These are phyloP conservation scores for Pachliopta kotzebuea DNA, from an alignment of 2,888 invertebrate species.

Conservation along the genomic window DNA sequence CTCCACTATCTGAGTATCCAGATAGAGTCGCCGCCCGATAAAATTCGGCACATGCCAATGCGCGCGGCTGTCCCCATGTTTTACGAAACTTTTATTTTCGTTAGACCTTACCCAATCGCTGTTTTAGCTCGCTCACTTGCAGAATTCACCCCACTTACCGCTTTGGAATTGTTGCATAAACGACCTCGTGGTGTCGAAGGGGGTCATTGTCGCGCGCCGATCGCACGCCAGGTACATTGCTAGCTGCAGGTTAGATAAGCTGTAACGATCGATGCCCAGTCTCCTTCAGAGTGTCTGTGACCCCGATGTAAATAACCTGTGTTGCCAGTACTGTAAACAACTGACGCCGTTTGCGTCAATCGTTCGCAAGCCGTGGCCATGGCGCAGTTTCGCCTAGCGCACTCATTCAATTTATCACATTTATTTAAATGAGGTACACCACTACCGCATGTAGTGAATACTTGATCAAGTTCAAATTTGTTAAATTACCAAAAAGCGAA, in stretches of 20 bases:
- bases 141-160: slow-evolving; percentile 61
- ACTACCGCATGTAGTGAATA: slow-evolving; percentile 5
- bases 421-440: neutral
- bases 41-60: slow-evolving; percentile 42
- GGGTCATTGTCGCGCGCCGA: slow-evolving; percentile 70
- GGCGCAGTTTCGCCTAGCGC: slow-evolving; percentile 36
- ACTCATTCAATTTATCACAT: slow-evolving; percentile 39
- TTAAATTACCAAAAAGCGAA: slow-evolving; percentile 16
- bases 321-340: slow-evolving; percentile 75
- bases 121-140: slow-evolving; percentile 50
- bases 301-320: slow-evolving; percentile 80
- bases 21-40: slow-evolving; percentile 59
- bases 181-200: slow-evolving; percentile 71
- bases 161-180: slow-evolving; percentile 74
- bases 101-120: slow-evolving; percentile 58
- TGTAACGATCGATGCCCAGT: slow-evolving; percentile 69
- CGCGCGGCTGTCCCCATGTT: slow-evolving; percentile 27
- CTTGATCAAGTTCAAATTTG: slow-evolving; percentile 28
- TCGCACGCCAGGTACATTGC: slow-evolving; percentile 39
- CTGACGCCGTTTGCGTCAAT: slow-evolving; percentile 73
- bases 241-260: slow-evolving; percentile 60
- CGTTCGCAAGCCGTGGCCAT: slow-evolving; percentile 45
- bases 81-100: slow-evolving; percentile 26
- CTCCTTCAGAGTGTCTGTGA: slow-evolving; percentile 78
- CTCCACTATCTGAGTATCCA: slow-evolving; percentile 57